phyloP scores from a whole-genome alignment of 1,140 invertebrate genomes.

The Bacillus rossius region DNA sequence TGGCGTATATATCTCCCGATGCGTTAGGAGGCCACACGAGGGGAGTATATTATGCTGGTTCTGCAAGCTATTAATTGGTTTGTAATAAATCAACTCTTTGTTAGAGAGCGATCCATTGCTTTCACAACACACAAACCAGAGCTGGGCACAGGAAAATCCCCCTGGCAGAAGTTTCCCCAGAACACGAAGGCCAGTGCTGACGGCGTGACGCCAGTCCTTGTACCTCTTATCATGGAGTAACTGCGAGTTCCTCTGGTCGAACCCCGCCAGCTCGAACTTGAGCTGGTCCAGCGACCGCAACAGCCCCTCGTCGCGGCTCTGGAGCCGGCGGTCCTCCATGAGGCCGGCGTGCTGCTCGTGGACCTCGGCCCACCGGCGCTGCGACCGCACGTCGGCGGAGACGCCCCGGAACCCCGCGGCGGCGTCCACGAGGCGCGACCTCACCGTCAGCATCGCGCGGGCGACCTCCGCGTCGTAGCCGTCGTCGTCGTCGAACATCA shows the following conservation, averaged over 20 bases:
- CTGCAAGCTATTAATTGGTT: too few species aligned
- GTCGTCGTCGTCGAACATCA: conserved; percentile 38
- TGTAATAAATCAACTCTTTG: too few species aligned
- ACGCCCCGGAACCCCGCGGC: conserved; percentile 53
- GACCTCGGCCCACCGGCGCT: conserved; percentile 34
- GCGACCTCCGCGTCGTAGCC: conserved; percentile 42
- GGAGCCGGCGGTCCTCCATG: conserved; percentile 36
- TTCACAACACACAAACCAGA: too few species aligned
- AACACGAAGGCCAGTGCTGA: too few species aligned
- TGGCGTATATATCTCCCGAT: too few species aligned
- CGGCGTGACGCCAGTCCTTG: neutral
- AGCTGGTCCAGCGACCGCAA: conserved; percentile 50
- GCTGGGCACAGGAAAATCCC: too few species aligned
- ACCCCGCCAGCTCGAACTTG: conserved; percentile 54
- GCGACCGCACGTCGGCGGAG: conserved; percentile 39
- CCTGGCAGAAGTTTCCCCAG: too few species aligned
- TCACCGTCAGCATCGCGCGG: conserved; percentile 45
- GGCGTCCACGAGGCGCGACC: conserved; percentile 4
- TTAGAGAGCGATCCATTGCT: too few species aligned
- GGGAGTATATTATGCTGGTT: too few species aligned
- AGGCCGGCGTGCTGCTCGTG: conserved; percentile 36
- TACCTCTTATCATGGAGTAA: conserved; percentile 61
- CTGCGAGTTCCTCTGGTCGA: conserved; percentile 52
- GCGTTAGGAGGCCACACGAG: too few species aligned
- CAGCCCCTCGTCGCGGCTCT: conserved; percentile 45